Evolutionary conservation across 1,140 invertebrate genomes (phyloP).

Genomic region (Atta cephalotes): DNA sequence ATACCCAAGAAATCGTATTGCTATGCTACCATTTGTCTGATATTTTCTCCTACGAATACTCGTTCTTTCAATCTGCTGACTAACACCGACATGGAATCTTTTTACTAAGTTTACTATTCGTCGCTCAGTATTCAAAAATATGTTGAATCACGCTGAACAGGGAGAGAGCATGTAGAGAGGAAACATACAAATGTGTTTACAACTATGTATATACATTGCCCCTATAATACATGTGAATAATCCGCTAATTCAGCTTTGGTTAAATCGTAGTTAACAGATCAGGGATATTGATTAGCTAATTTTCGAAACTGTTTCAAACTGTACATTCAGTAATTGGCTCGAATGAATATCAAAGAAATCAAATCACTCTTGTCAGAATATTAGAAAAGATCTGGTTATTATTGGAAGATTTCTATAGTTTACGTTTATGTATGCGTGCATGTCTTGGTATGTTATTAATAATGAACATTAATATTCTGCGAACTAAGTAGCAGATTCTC

Average conservation of each 20-base stretch:
- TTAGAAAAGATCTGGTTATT: constrained; percentile 23
- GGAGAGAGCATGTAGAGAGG: constrained; percentile 1
- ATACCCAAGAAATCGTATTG: constrained; percentile 57
- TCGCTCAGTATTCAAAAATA: constrained; percentile 41
- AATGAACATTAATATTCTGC: constrained; percentile 56
- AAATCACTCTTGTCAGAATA: constrained; percentile 14
- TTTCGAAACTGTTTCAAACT: constrained; percentile 6
- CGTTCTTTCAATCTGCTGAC: constrained; percentile 39
- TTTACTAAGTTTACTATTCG: constrained; percentile 9
- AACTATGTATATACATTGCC: neutral
- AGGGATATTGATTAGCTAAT: constrained; percentile 9
- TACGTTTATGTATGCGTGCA: neutral
- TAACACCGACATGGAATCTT: neutral
- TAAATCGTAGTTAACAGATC: constrained; percentile 15
- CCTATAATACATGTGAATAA: neutral
- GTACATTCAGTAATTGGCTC: constrained; percentile 16
- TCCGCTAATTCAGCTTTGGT: neutral
- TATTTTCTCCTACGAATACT: constrained; percentile 38
- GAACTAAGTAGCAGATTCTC: constrained; percentile 56
- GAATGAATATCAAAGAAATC: neutral
- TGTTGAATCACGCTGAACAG: constrained; percentile 61
- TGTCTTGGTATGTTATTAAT: constrained; percentile 8
- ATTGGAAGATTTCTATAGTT: constrained; percentile 25
- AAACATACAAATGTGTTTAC: constrained; percentile 10
- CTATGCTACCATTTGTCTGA: neutral